phyloP scores from a whole-genome alignment of 2,113 vertebrate genomes.

The Ginglymostoma cirratum region DNA sequence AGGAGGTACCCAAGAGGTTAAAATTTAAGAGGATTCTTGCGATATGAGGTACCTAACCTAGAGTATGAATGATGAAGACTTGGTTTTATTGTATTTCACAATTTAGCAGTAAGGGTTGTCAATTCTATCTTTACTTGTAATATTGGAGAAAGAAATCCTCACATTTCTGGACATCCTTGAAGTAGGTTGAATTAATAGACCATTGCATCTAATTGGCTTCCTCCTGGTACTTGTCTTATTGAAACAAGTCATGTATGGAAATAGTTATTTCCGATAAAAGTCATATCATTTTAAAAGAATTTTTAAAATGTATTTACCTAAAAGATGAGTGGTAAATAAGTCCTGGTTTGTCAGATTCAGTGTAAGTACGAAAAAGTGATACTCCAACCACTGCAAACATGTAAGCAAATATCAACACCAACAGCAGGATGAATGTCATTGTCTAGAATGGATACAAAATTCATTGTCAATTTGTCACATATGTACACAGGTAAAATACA shows the following conservation, averaged over 20 bases:
- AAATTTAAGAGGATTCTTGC: too few species aligned
- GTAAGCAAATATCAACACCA: slow-evolving; percentile 52
- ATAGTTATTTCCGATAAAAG: not conserved
- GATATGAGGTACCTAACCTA: not conserved
- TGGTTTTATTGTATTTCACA: not conserved
- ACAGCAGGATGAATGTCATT: slow-evolving; percentile 53
- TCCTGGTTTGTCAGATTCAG: slow-evolving; percentile 39
- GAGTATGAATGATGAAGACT: not conserved
- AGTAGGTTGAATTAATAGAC: not conserved
- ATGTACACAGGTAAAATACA: not conserved
- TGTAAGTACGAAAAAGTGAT: slow-evolving; percentile 51
- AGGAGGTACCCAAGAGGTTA: too few species aligned
- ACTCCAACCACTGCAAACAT: slow-evolving; percentile 52
- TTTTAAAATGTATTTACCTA: not conserved
- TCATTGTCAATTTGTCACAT: not conserved
- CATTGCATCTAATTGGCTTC: too few species aligned
- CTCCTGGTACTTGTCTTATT: not conserved
- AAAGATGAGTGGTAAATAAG: not conserved
- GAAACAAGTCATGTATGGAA: too few species aligned
- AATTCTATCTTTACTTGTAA: not conserved
- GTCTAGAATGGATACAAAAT: slow-evolving; percentile 42
- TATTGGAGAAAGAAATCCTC: not conserved
- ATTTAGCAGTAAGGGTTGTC: not conserved
- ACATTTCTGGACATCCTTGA: not conserved
- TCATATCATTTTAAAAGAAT: not conserved